These are phyloP conservation scores for Trematocara marginatum DNA, from an alignment of 2,113 vertebrate genomes.

Conservation along the genomic window DNA sequence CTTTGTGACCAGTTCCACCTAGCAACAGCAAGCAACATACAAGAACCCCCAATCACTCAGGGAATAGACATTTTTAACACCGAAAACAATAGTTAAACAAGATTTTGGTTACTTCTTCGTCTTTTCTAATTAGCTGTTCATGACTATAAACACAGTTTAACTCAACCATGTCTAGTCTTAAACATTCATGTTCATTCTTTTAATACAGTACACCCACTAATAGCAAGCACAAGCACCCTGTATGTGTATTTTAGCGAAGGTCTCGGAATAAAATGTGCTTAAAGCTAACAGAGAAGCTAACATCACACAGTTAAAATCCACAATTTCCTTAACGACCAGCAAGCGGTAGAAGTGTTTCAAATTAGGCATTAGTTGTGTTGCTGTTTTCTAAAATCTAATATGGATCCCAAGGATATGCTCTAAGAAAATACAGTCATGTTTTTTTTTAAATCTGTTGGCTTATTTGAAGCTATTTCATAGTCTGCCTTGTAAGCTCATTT, in stretches of 20 bases:
- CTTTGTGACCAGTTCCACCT: background rate
- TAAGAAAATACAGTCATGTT: background rate
- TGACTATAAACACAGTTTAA: background rate
- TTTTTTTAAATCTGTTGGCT: background rate
- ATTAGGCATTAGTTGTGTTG: background rate
- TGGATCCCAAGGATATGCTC: background rate
- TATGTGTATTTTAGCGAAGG: rapidly evolving
- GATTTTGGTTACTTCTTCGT: background rate
- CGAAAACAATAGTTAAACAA: background rate
- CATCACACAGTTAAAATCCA: background rate
- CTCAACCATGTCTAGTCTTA: background rate
- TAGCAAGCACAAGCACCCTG: background rate
- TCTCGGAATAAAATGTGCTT: background rate
- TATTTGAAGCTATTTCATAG: background rate
- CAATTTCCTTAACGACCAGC: rapidly evolving
- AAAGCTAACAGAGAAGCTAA: background rate
- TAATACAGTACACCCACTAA: background rate
- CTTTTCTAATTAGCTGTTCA: background rate
- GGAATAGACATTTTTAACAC: background rate
- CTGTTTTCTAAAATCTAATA: background rate
- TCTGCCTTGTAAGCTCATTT: background rate
- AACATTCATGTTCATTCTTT: background rate
- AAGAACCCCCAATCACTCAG: background rate
- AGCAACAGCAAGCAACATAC: background rate
- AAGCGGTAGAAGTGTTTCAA: background rate